Conservation (phyloP, 1,140 invertebrate genomes). For the Drosophila yakuba region DNA sequence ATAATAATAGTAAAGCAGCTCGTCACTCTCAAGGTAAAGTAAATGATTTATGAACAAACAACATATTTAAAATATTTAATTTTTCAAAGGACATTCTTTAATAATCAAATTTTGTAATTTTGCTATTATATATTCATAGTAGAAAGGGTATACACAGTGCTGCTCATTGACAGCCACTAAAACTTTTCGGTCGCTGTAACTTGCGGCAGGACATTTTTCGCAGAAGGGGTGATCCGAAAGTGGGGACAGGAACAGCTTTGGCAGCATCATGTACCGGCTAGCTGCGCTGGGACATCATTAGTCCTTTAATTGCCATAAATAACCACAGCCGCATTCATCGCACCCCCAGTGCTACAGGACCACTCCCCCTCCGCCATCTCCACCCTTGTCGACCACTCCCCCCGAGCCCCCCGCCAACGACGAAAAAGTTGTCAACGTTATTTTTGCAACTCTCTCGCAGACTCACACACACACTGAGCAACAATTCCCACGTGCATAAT, state of each 20-base stretch:
- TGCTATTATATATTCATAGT: too few relatives aligned
- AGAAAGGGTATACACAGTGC: conserved; percentile 37
- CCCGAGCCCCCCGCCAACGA: background rate
- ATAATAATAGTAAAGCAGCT: too few relatives aligned
- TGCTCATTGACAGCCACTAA: conserved; percentile 11
- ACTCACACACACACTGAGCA: conserved; percentile 40
- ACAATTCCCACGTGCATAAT: conserved; percentile 74
- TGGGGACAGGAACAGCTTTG: conserved; percentile 35
- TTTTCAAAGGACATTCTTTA: too few relatives aligned
- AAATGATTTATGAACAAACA: too few relatives aligned
- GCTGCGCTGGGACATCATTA: conserved; percentile 78
- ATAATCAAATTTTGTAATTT: too few relatives aligned
- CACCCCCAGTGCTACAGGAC: conserved; percentile 21
- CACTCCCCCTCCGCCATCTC: background rate
- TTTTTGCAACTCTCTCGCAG: conserved; percentile 61
- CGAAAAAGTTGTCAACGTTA: conserved; percentile 80
- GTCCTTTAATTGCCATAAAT: conserved; percentile 83
- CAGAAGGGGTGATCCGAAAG: background rate
- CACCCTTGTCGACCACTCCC: background rate
- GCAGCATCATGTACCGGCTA: conserved; percentile 57
- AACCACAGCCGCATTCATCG: conserved; percentile 66
- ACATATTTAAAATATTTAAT: too few relatives aligned
- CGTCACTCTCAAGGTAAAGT: too few relatives aligned
- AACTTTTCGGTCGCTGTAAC: conserved; percentile 38
- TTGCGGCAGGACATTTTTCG: background rate